phyloP scores from a whole-genome alignment of 2,113 vertebrate genomes.

The Verasper variegatus region DNA sequence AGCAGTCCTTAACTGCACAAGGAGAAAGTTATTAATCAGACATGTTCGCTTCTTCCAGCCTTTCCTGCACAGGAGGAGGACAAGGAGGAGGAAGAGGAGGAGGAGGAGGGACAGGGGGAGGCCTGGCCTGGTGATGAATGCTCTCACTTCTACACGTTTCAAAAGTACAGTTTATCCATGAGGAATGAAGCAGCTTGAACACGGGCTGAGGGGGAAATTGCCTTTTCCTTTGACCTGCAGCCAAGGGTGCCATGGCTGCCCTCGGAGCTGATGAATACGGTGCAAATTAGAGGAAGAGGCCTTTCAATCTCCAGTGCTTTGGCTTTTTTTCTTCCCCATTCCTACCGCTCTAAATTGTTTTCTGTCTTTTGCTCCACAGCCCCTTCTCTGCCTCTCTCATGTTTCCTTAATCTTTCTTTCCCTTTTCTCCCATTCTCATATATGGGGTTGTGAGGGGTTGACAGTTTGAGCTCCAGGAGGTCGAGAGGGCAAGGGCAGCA shows the following conservation, averaged over 20 bases:
- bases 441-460: conserved; percentile 43
- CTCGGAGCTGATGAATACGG: conserved; percentile 71
- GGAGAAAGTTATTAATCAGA: conserved; percentile 76
- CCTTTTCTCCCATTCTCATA: conserved; percentile 21
- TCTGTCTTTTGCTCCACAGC: conserved; percentile 47
- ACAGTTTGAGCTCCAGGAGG: conserved; percentile 74
- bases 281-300: conserved; percentile 70
- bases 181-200: conserved; percentile 69
- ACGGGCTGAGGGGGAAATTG: conserved; percentile 72
- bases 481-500: conserved; percentile 66
- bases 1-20: conserved; percentile 62
- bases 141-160: conserved; percentile 66
- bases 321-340: conserved; percentile 34
- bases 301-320: conserved; percentile 65
- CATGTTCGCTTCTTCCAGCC: conserved; percentile 48
- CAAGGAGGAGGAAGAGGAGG: conserved; percentile 24
- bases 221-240: conserved; percentile 75
- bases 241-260: conserved; percentile 63
- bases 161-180: conserved; percentile 79
- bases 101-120: conserved; percentile 27
- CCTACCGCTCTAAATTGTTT: conserved; percentile 56
- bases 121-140: conserved; percentile 73
- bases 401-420: conserved; percentile 39
- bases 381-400: conserved; percentile 24
- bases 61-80: conserved; percentile 40